Evolutionary conservation across 1,140 invertebrate species (phyloP), one percentile per base, ranked within the genome.

Genomic region (Daktulosphaira vitifoliae): DNA sequence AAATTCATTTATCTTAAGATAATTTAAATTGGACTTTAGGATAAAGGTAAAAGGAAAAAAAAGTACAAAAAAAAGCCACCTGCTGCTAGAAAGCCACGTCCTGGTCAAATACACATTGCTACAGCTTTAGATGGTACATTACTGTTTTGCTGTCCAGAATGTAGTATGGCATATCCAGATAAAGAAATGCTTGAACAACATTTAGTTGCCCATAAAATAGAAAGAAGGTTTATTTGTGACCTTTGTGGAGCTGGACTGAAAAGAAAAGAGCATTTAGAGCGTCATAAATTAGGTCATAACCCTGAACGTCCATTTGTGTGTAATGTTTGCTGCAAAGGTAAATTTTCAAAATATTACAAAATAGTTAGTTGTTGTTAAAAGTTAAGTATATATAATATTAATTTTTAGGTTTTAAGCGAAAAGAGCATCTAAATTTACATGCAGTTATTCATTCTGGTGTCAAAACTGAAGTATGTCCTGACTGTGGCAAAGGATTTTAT

Each of bases 31-130:
- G 29, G n/a, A n/a, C 29, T 62, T 50, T 59, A 66, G 66, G 44
- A 59, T 38, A 66, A 66, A 25, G 46, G 46, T 29, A 87, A 86
- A 68, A 83, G 85, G 68, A 87, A 87, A 75, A 86, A 87, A 75
- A 86, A 86, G 68, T 85, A 86, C 73, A 87, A 87, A 77, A 87
- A 87, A 73, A 87, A 87, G 72, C 81, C 84, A n/a, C 80, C 83
- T 0, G 85, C 85, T 69, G 83, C 84, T 0, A 83, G 84, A 68
- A 81, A 82, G 68, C 84, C 84, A 3, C 83, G 84, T 73, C 84
- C 84, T 2, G 84, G 84, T 0, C 81, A 84, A 72, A 84, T 88
- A 1, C 80, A 82, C 68, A 86, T 88, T 39, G 82, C 85, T 0
- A 84, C 81, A 1, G 83, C 84, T 0, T 70, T 85, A 0, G 86